These are phyloP conservation scores for Sialis lutaria DNA, from an alignment of 2,888 invertebrate species.

Conservation along the genomic window DNA sequence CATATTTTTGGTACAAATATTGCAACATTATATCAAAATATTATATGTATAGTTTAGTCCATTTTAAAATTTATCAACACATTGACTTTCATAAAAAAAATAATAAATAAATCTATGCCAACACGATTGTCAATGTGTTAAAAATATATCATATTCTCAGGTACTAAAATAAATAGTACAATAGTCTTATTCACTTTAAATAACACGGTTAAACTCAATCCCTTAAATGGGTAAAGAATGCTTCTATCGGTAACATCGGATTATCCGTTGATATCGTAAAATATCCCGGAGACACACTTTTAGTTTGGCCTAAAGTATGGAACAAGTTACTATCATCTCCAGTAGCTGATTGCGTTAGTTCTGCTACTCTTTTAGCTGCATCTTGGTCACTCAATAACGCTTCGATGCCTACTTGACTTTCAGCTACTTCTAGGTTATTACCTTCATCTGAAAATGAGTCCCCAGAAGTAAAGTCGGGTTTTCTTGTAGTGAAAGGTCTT, in stretches of 20 bases:
- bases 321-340: constrained; percentile 38
- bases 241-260: constrained; percentile 63
- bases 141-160: too few relatives aligned
- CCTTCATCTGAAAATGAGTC: constrained; percentile 13
- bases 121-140: too few relatives aligned
- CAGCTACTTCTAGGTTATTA: constrained; percentile 24
- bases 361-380: constrained; percentile 46
- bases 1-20: too few relatives aligned
- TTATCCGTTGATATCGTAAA: constrained; percentile 64
- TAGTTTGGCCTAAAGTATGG: constrained; percentile 52
- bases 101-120: too few relatives aligned
- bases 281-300: constrained; percentile 43
- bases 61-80: too few relatives aligned
- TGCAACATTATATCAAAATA: too few relatives aligned
- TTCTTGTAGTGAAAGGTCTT: constrained; percentile 1
- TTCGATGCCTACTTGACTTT: constrained; percentile 19
- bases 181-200: too few relatives aligned
- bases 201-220: too few relatives aligned
- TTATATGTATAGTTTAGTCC: too few relatives aligned
- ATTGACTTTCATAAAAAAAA: too few relatives aligned
- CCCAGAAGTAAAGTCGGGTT: constrained; percentile 9
- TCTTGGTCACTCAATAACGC: constrained; percentile 29
- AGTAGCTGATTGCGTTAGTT: constrained; percentile 47
- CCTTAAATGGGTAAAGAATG: constrained; percentile 55
- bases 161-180: too few relatives aligned